Evolutionary conservation across 2,888 invertebrate genomes (phyloP), one percentile per base, ranked within the genome.

Genomic region (Drosophila siamana): DNA sequence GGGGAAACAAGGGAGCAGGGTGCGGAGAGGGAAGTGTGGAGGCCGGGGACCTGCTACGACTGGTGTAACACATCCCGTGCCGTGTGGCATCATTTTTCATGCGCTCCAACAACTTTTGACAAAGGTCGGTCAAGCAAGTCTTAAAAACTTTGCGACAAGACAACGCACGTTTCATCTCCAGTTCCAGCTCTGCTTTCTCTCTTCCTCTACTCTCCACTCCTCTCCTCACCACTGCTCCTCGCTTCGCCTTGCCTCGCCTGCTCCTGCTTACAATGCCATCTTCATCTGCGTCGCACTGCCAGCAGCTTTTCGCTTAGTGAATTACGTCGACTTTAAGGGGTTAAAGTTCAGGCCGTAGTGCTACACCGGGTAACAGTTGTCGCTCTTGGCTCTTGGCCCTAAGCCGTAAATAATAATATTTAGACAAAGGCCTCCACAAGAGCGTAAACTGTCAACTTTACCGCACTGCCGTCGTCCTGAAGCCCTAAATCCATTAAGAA

Each of bases 61-160:
- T 72, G 66, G 59, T 86, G 78, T 83, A 86, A 83, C 80, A 73
- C 74, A 83, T 73, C 72, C 80, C 70, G 69, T 69, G 75, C 79
- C 79, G 76, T 80, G 65, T 79, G 86, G 87, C 88, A 86, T 87
- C 87, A 86, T 86, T 89, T 86, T 89, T 86, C 86, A 89, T 86
- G 88, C 85, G 89, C 80, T 85, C 87, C 69, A 86, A 81, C 89
- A 86, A 86, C 86, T 86, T 86, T 87, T 86, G 86, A 86, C 89
- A 86, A 89, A 86, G 86, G 86, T 86, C 86, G 86, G 86, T 86
- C 89, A 87, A 86, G 89, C 86, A 84, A 87, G 89, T 89, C 86
- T 87, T 89, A 86, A 86, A 86, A 85, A 85, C 87, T 85, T 85
- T 85, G 85, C 87, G 84, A 84, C 78, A 84, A 88, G 86, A 84